Percentiles rank a stretch among this genome's conserved stretches.
Conservation (phyloP, 2,113 vertebrate species). For the Cavia aperea region DNA sequence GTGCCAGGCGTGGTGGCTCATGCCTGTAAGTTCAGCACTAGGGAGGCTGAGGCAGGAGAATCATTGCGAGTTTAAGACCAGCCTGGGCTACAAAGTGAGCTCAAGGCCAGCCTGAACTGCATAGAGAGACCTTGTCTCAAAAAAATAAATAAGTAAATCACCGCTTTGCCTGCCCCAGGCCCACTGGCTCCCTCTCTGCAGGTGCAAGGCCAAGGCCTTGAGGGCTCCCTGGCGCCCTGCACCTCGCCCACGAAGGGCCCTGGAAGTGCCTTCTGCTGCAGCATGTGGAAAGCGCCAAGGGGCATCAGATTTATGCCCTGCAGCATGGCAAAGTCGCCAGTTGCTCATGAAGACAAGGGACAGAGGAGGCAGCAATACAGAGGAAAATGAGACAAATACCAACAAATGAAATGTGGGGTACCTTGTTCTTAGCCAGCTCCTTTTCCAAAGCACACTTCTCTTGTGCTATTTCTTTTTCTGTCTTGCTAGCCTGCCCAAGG, state of each 20-base stretch:
- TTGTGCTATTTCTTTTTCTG: constrained; percentile 62
- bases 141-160: too few relatives aligned
- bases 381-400: neutral
- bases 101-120: too few relatives aligned
- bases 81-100: too few relatives aligned
- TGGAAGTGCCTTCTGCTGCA: neutral
- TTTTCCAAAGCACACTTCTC: constrained; percentile 72
- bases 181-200: neutral
- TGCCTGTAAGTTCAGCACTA: too few relatives aligned
- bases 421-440: constrained; percentile 74
- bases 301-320: neutral
- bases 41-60: too few relatives aligned
- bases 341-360: neutral
- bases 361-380: neutral
- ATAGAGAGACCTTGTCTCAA: too few relatives aligned
- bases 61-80: too few relatives aligned
- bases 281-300: neutral
- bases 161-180: neutral
- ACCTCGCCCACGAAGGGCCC: neutral
- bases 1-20: too few relatives aligned
- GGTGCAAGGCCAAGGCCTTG: neutral
- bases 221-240: neutral
- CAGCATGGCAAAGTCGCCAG: neutral
- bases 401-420: constrained; percentile 48
- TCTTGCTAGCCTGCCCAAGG: constrained; percentile 67